Evolutionary conservation across 2,113 vertebrate species (phyloP), one percentile per base, ranked within the genome.

Genomic region (Callopanchax toddi): DNA sequence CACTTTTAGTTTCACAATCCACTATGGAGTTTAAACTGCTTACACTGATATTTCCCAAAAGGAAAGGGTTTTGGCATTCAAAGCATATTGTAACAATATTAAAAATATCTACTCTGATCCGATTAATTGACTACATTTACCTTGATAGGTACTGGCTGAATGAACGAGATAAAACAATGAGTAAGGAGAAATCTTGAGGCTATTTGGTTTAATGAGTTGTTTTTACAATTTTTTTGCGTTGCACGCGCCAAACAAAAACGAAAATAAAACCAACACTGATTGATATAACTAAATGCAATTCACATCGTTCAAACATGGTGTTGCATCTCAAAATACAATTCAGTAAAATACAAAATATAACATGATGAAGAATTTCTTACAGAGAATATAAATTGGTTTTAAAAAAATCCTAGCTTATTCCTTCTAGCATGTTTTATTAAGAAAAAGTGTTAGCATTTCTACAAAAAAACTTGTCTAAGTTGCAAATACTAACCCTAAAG

Each of bases 171-270:
- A 50, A 53, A 68, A 44, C 66, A 68, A 66, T 39, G 22, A 68
- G 5, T 29, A 3, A n/a, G 15, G 49, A 29, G 5, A 37, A 22
- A 74, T 61, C 69, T 71, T 64, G 60, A 79, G 72, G 78, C 10
- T 7, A 56, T 67, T 67, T 5, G 16, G 17, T 39, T 44, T 5
- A 20, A 39, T n/a, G n/a, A 36, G 17, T 22, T 2, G 12, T 26
- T 44, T 44, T 44, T 3, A 44, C 36, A 26, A 3, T 18, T 26
- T 7, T 32, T n/a, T n/a, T n/a, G n/a, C n/a, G n/a, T n/a, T n/a
- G n/a, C n/a, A n/a, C n/a, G 29, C 29, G 29, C 29, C 10, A 9
- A n/a, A 44, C 5, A 32, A 44, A 34, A 49, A 11, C 12, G 11
- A 10, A 1, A 39, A 6, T 22, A 9, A 26, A 39, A 17, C 11